Evolutionary conservation across 30 jellyfish, hydroid and myxozoan species (phyloP), one percentile per base, ranked within the genome.

Genomic region (Chironex yamaguchii): DNA sequence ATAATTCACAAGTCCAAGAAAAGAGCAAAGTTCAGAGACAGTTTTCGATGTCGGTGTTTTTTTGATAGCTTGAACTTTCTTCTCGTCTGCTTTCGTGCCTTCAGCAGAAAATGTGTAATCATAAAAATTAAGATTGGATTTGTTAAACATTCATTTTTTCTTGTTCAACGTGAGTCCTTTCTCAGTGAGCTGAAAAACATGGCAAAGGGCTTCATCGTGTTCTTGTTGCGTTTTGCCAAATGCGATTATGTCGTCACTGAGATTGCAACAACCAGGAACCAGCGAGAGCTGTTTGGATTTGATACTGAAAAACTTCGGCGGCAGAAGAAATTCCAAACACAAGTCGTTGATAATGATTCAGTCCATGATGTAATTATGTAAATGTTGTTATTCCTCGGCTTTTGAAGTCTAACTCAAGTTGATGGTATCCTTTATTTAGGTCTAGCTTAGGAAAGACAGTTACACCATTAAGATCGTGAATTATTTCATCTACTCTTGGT

Each of bases 401-500:
- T 0, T 30, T 34, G 12, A 29, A 49, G 25, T 30, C 72, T 0
- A 79, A 68, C 34, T 79, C 90, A 13, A 79, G 30, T 62, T 79
- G 90, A 63, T 58, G 87, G 62, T 12, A 79, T 29, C 72, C 72
- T 21, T 48, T 29, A 9, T 31, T 27, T 1, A 79, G 88, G 48
- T 79, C 90, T 23, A 79, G 30, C 63, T 58, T 79, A 2, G 86
- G 35, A 25, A 79, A 79, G 23, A 79, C 34, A 14, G 28, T 26
- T 17, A 71, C 62, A 0, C 72, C 68, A 31, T 79, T 58, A 11
- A 62, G 85, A 34, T 63, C 34, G 11, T n/a, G 42, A 6, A 36
- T 2, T 36, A 79, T 35, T 23, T 63, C 90, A 2, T 64, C 88
- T 22, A 79, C 69, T 21, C 86, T 79, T 24, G 89, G 90, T 27